Evolutionary conservation across 1,140 invertebrate genomes (phyloP).

Genomic region (Drosophila pectinifera): DNA sequence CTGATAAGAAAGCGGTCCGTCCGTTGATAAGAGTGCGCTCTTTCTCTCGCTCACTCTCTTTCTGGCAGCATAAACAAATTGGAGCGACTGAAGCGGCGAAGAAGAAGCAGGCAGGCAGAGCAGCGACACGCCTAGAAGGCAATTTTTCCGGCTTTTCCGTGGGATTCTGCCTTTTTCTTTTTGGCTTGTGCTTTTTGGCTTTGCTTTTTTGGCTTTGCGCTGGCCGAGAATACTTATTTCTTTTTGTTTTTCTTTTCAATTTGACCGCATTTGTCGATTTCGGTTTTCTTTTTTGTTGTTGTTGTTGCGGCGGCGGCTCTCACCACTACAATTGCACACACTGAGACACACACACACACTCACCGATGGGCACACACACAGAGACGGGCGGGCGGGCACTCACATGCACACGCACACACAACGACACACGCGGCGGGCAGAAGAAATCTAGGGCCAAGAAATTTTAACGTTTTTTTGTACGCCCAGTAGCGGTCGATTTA

Average conservation of each 20-base stretch:
- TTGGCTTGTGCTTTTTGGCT: conserved; percentile 37
- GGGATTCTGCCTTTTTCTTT: conserved; percentile 67
- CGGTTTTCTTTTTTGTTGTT: conserved; percentile 58
- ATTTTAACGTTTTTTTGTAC: conserved; percentile 1
- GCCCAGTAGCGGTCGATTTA: conserved; percentile 6
- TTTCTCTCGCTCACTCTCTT: conserved; percentile 16
- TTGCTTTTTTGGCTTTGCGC: conserved; percentile 47
- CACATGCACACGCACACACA: conserved; percentile 36
- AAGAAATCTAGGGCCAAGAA: conserved; percentile 9
- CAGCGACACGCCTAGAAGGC: conserved; percentile 66
- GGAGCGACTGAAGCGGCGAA: conserved; percentile 22
- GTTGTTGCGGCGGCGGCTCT: conserved; percentile 60
- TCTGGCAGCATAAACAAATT: conserved; percentile 61
- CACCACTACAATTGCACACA: conserved; percentile 48
- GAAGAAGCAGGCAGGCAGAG: conserved; percentile 28
- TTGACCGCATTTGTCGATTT: conserved; percentile 81
- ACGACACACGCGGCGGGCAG: conserved; percentile 43
- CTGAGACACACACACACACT: conserved; percentile 41
- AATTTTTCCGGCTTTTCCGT: conserved; percentile 74
- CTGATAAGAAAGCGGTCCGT: conserved; percentile 36
- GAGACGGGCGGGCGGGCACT: conserved; percentile 48
- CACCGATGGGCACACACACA: conserved; percentile 40
- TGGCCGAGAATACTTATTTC: conserved; percentile 55
- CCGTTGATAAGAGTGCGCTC: conserved; percentile 41
- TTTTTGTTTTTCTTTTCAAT: conserved; percentile 76